phyloP scores from a whole-genome alignment of 2,888 invertebrate species.

The Oegoconia quadripuncta region DNA sequence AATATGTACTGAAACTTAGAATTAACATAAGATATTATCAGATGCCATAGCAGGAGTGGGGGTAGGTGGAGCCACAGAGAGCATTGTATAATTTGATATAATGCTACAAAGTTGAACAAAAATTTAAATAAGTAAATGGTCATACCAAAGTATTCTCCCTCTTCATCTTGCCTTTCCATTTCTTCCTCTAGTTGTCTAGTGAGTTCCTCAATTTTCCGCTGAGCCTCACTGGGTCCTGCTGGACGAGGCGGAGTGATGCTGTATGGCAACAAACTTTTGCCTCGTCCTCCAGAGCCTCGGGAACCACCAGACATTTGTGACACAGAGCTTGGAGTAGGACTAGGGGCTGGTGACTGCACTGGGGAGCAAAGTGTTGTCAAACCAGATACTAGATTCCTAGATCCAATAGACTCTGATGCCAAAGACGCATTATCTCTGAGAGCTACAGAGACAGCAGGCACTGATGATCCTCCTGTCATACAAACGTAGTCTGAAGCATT shows the following conservation, averaged over 20 bases:
- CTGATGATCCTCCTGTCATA: slow-evolving; percentile 86
- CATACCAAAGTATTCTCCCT: slow-evolving; percentile 97
- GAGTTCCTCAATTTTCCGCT: slow-evolving; percentile 94
- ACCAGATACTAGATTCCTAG: slow-evolving; percentile 63
- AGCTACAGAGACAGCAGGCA: slow-evolving; percentile 63
- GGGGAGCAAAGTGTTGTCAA: slow-evolving; percentile 73
- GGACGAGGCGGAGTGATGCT: slow-evolving; percentile 93
- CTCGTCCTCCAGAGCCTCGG: slow-evolving; percentile 73
- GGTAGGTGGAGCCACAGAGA: too few species aligned
- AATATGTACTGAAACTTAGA: too few species aligned
- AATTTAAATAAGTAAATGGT: too few species aligned
- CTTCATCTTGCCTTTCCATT: slow-evolving; percentile 96
- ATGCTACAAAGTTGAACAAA: too few species aligned
- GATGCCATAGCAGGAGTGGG: too few species aligned
- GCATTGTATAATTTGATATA: too few species aligned
- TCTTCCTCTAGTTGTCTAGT: slow-evolving; percentile 96
- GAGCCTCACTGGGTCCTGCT: slow-evolving; percentile 94
- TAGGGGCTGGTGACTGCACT: slow-evolving; percentile 78
- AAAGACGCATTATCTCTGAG: slow-evolving; percentile 65
- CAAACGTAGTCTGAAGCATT: slow-evolving; percentile 91
- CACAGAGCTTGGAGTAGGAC: slow-evolving; percentile 82
- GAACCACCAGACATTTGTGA: slow-evolving; percentile 82
- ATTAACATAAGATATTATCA: too few species aligned
- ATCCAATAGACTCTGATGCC: slow-evolving; percentile 56
- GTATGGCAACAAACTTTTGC: slow-evolving; percentile 88